A percentile compares a stretch with the other conserved stretches of the same genome.
These are phyloP conservation scores for Choristoneura rosaceana DNA, from an alignment of 2,888 invertebrate genomes.

Conservation along the genomic window DNA sequence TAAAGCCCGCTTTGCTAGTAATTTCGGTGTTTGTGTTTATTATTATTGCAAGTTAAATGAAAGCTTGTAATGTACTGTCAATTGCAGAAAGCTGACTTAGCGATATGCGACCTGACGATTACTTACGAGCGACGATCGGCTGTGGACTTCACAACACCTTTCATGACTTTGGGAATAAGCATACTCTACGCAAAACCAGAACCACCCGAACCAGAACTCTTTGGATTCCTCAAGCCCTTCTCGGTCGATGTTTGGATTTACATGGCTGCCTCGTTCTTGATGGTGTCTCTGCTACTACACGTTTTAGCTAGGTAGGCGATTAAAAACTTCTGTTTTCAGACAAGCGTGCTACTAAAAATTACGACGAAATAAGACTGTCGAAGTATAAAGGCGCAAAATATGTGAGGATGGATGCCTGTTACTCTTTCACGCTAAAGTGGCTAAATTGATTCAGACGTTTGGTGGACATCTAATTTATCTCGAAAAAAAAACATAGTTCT, in stretches of 20 bases:
- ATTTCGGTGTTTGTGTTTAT: too few species aligned
- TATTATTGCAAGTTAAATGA: too few species aligned
- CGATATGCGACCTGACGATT: conserved; percentile 98
- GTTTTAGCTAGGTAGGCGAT: conserved; percentile 89
- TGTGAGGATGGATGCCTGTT: too few species aligned
- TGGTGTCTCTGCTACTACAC: conserved; percentile 93
- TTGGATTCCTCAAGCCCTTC: conserved; percentile 96
- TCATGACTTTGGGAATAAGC: conserved; percentile 98
- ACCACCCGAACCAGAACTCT: conserved; percentile 91
- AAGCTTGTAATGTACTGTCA: neutral
- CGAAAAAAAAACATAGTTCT: too few species aligned
- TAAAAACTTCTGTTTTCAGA: neutral
- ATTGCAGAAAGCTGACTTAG: conserved; percentile 95
- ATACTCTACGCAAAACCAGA: conserved; percentile 93
- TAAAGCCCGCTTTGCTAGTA: too few species aligned
- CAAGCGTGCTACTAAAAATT: too few species aligned
- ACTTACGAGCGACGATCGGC: conserved; percentile 94
- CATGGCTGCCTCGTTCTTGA: conserved; percentile 93
- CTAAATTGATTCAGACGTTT: too few species aligned
- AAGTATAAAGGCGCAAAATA: too few species aligned
- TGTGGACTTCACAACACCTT: conserved; percentile 98
- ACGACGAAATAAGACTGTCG: neutral
- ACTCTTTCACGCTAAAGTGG: too few species aligned
- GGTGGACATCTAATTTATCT: too few species aligned
- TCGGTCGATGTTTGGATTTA: conserved; percentile 95